phyloP scores from a whole-genome alignment of 2,113 vertebrate species.

The Alaudala cheleensis region DNA sequence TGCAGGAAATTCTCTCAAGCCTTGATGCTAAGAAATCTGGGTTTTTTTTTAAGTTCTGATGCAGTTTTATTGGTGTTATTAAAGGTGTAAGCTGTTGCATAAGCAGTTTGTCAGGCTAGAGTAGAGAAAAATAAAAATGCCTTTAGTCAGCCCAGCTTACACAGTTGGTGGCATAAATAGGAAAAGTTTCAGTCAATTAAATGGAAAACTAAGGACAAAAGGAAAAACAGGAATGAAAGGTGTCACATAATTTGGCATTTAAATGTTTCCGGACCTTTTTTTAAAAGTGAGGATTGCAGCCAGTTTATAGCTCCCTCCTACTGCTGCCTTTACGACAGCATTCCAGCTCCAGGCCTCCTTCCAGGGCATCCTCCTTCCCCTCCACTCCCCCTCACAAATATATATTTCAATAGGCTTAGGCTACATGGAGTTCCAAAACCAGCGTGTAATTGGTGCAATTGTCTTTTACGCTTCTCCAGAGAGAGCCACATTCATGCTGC shows the following conservation, averaged over 20 bases:
- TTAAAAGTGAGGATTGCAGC: background rate
- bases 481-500: conserved; percentile 8
- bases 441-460: conserved; percentile 51
- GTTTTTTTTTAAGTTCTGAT: background rate
- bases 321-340: conserved; percentile 4
- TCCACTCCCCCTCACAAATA: conserved; percentile 31
- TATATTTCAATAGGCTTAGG: conserved; percentile 59
- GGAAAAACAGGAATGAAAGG: background rate
- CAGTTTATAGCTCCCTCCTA: conserved; percentile 19
- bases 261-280: background rate
- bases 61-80: background rate
- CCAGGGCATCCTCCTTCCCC: conserved; percentile 28
- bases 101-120: background rate
- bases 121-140: background rate
- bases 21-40: background rate
- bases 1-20: conserved; percentile 22
- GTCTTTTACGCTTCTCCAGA: conserved; percentile 19
- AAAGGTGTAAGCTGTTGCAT: conserved; percentile 4
- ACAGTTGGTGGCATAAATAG: background rate
- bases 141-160: background rate
- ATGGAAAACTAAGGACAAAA: conserved; percentile 1
- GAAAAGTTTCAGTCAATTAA: background rate
- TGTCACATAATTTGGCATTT: conserved; percentile 18
- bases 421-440: conserved; percentile 43
- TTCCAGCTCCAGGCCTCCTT: conserved; percentile 58